Evolutionary conservation across 2,113 vertebrate species (phyloP), one percentile per base, ranked within the genome.

Genomic region (Neolamprologus tretocephalus): DNA sequence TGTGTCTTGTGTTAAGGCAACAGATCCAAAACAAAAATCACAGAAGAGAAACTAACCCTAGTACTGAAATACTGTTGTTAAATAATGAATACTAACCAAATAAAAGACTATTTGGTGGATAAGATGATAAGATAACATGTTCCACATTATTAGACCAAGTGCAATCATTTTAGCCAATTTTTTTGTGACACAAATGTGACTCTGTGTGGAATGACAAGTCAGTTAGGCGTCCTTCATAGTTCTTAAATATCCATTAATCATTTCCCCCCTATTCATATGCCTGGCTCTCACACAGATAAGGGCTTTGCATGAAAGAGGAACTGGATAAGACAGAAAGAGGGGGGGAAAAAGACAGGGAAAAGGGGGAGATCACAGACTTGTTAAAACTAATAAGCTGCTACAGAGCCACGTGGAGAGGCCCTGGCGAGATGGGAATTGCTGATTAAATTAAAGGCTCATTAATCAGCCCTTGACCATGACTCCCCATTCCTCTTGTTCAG

Each of bases 361-460:
- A 33, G 37, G 95, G 95, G 96, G 96, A 97, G 97, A 97, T 97
- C 95, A 97, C 95, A 97, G 97, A 96, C 96, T 94, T 96, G 97
- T 96, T 97, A 96, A 97, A 97, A 97, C 97, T 97, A 98, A 98
- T 98, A 98, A 98, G 97, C 97, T 96, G 95, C 96, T 97, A 96
- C 96, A 91, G 84, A 90, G 96, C 96, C 96, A 96, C 94, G 96
- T 96, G 97, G 96, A 96, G 96, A 94, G 95, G 92, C 87, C 94
- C 61, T 87, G 88, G 90, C 83, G 89, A 95, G 96, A 97, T 97
- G 97, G 97, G 97, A 97, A 97, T 94, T 94, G 96, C 96, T 97
- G 97, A 98, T 98, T 97, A 97, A 98, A 98, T 98, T 98, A 98
- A 97, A 98, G 96, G 95, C 96, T 97, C 97, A 97, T 98, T 98